Base-by-base conservation (phyloP, 2,888 invertebrate species). In the Drosophila neoperkinsi region DNA sequence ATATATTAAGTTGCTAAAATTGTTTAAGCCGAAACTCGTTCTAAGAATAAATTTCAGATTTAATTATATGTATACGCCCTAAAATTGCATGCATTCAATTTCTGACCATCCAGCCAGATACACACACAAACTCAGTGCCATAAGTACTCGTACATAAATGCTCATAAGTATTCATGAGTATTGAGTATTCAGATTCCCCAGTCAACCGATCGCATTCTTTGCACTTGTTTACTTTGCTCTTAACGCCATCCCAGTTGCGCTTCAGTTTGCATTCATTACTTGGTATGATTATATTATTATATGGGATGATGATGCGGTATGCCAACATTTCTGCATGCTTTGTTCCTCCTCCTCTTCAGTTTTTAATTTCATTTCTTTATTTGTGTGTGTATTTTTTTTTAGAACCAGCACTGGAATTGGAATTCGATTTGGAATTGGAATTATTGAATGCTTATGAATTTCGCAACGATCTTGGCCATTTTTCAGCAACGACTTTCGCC, bases 11-110 rank as follows among this genome's bases (percentile, higher is more conserved):
- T 68, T 64, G 77, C 58, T 63, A 66, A 52, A 51, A 51, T 61
- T 57, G 50, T 60, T 74, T 79, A 63, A 82, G 53, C 66, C 51
- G 67, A 90, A 86, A 86, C 86, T 83, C 83, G 86, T 86, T 87
- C 86, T 83, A 76, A 85, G 86, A 88, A 90, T 88, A 81, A 85
- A 85, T 86, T 90, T 79, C 71, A 74, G 68, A 87, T 67, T 84
- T 88, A 75, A 75, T 50, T 60, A 57, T 59, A 25, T 25, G 65
- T 38, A 61, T 52, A 84, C 74, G 77, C 77, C 74, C 82, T 87
- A 77, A 68, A 81, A 84, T 74, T 83, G 64, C 43, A 43, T 49
- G 43, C 62, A 66, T 58, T 51, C 70, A 70, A 77, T 77, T 71
- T 72, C 53, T 59, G 60, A 60, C 34, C 53, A 71, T 63, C 51